phyloP scores from a whole-genome alignment of 2,113 vertebrate species.

The Nettapus auritus region DNA sequence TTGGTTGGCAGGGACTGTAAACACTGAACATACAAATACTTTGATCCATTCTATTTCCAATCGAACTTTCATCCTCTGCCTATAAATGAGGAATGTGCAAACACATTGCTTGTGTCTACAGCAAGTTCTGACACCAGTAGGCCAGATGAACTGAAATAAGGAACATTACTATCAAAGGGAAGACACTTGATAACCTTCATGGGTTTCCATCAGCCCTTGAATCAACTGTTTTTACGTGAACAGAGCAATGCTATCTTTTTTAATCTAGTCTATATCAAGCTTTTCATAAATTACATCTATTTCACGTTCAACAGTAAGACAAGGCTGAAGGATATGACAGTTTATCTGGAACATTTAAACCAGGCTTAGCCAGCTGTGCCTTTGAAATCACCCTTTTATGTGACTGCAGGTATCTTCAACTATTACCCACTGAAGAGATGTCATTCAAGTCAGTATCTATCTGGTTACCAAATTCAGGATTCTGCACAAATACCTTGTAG shows the following conservation, averaged over 20 bases:
- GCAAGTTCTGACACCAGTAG: background rate
- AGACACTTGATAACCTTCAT: background rate
- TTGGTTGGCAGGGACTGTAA: background rate
- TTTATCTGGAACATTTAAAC: background rate
- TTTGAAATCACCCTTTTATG: background rate
- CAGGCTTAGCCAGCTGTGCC: background rate
- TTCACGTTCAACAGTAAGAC: background rate
- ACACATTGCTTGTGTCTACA: background rate
- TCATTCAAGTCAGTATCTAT: background rate
- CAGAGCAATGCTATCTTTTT: background rate
- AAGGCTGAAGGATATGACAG: background rate
- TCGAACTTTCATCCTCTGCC: background rate
- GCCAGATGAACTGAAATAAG: background rate
- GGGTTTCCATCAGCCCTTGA: background rate
- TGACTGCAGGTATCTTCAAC: background rate
- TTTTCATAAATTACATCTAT: background rate
- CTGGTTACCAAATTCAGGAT: background rate
- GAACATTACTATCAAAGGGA: background rate
- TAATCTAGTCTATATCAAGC: background rate
- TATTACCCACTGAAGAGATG: background rate
- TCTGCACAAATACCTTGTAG: constrained; percentile 18
- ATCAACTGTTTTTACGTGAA: background rate
- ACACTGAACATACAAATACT: background rate
- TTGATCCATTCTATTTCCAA: background rate
- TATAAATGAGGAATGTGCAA: background rate